These are phyloP conservation scores for Poicephalus gulielmi DNA, from an alignment of 2,113 vertebrate species.

Conservation along the genomic window DNA sequence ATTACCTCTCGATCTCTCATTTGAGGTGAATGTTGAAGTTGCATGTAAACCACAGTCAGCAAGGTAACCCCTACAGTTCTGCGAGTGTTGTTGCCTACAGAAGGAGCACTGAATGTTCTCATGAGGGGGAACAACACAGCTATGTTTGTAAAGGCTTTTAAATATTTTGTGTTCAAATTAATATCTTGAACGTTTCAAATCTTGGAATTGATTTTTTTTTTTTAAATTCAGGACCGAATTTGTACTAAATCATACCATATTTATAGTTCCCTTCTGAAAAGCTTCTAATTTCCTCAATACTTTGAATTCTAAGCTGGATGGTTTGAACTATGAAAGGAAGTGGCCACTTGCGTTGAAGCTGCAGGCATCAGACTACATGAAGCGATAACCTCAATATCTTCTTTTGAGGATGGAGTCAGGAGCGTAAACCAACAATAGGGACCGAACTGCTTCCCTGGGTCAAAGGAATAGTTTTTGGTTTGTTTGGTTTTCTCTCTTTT, in stretches of 20 bases:
- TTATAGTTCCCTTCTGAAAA: background rate
- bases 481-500: background rate
- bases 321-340: background rate
- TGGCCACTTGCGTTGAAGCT: background rate
- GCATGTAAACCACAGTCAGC: background rate
- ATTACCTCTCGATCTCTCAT: background rate
- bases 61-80: background rate
- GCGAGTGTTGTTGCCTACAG: background rate
- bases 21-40: background rate
- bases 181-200: background rate
- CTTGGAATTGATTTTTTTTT: background rate
- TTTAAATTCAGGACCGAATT: background rate
- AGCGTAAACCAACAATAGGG: background rate
- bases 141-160: background rate
- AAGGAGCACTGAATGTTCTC: background rate
- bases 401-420: background rate
- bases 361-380: background rate
- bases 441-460: background rate
- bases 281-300: background rate
- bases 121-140: background rate
- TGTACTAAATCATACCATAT: fast-evolving
- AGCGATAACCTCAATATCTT: background rate
- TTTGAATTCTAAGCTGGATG: background rate
- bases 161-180: background rate
- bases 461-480: background rate